Evolutionary conservation across 2,113 vertebrate genomes (phyloP).

Genomic region (Macroglossus sobrinus): DNA sequence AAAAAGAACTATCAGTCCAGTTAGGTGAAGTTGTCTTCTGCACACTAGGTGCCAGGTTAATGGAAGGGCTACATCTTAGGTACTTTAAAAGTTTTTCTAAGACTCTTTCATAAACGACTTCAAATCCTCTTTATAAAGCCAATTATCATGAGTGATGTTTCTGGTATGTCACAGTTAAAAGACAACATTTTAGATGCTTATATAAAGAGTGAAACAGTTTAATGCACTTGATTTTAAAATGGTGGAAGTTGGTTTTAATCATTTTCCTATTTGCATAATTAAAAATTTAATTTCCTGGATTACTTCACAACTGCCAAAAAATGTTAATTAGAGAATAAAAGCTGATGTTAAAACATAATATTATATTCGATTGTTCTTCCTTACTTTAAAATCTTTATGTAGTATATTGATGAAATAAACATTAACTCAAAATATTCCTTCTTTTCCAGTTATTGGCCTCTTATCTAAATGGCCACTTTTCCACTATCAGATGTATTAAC

Average conservation of each 20-base stretch:
- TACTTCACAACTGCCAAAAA: neutral
- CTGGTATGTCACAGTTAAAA: neutral
- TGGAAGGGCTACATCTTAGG: neutral
- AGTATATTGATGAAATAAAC: neutral
- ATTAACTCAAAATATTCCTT: neutral
- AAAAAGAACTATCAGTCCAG: neutral
- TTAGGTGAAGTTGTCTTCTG: neutral
- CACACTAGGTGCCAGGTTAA: neutral
- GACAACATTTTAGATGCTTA: neutral
- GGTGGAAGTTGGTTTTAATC: neutral
- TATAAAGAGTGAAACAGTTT: neutral
- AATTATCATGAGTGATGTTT: neutral
- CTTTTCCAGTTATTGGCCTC: neutral
- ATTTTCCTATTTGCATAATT: neutral
- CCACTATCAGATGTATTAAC: neutral
- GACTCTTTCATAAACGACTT: neutral
- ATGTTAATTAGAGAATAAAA: conserved; percentile 2
- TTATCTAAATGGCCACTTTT: conserved; percentile 3
- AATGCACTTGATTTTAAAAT: conserved; percentile 20
- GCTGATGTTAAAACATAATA: conserved; percentile 5
- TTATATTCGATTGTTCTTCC: neutral
- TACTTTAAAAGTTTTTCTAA: neutral
- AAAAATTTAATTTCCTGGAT: conserved; percentile 22
- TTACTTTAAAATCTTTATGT: neutral
- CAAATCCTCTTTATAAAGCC: neutral